Conservation (phyloP, 2,888 invertebrate genomes). For the Pammene aurita region DNA sequence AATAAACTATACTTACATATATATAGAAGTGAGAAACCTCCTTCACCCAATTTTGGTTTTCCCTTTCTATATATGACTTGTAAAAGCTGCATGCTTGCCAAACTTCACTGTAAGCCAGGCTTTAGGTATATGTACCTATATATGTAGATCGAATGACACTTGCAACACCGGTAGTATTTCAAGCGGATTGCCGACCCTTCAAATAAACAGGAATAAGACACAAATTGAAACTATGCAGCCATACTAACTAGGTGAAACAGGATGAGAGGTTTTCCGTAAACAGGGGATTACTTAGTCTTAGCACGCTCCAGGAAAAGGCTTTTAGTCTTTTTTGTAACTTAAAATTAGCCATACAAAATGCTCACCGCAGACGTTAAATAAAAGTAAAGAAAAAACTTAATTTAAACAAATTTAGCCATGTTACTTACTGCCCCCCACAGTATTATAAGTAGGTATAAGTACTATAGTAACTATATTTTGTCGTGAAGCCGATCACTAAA, state of each 20-base stretch:
- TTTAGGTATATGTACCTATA: too few relatives aligned
- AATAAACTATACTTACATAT: too few relatives aligned
- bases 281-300: constrained; percentile 15
- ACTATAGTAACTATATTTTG: neutral
- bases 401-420: too few relatives aligned
- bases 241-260: constrained; percentile 3
- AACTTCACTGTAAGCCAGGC: too few relatives aligned
- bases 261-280: constrained; percentile 11
- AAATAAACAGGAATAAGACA: too few relatives aligned
- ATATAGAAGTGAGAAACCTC: too few relatives aligned
- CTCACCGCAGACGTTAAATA: neutral
- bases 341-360: neutral
- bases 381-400: neutral
- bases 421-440: too few relatives aligned
- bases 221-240: neutral
- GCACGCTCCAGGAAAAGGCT: neutral
- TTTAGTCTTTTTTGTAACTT: constrained; percentile 1
- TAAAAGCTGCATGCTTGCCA: neutral
- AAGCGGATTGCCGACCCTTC: too few relatives aligned
- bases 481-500: too few relatives aligned
- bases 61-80: too few relatives aligned
- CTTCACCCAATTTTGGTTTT: too few relatives aligned
- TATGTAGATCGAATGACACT: neutral
- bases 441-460: too few relatives aligned
- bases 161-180: neutral